Base-by-base conservation (phyloP, 1,140 invertebrate species). In the Ephestia elutella region DNA sequence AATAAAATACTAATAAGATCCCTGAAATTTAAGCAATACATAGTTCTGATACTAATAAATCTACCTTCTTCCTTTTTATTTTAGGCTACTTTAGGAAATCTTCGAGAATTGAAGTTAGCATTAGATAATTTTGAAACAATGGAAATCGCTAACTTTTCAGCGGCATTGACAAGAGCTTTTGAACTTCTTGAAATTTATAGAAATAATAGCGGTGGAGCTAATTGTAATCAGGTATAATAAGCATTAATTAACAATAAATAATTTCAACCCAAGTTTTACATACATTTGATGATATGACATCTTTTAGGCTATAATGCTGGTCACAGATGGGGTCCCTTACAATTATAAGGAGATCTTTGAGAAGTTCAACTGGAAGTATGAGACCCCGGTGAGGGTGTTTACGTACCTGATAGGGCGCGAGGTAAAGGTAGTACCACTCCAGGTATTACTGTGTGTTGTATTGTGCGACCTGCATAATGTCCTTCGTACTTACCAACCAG, bases 381-480 rank as follows among this genome's bases (percentile, higher is more conserved):
- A 92, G 63, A 95, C 93, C 84, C 93, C 96, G 62, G 96, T 99
- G 10, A 91, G 98, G 68, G 94, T 99, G 61, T 99, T 99, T 88
- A 99, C 98, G 21, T 99, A 99, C 91, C 90, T 99, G 62, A 97
- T 99, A 87, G 97, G 98, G 51, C 92, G 96, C 77, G 97, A 99
- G 90, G 92, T 94, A 66, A 86, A 87, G 85, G 83, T 87, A 86
- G 83, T 86, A 86, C 80, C 85, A 88, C 76, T 86, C 76, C 85
- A 88, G 78, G 83, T 86, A 80, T 86, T 88, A 88, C 82, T 88
- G 86, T 81, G 82, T 87, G 85, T 86, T 69, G 85, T 87, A 82
- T 86, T 87, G 85, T 85, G 85, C 81, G 75, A 78, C 80, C 82
- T 81, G 85, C 82, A 87, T 85, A 87, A 87, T 83, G 84, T 51